Percentiles rank a stretch among this genome's conserved stretches.
Evolutionary conservation across 1,140 invertebrate species (phyloP).

Genomic region (Bombus fervidus): DNA sequence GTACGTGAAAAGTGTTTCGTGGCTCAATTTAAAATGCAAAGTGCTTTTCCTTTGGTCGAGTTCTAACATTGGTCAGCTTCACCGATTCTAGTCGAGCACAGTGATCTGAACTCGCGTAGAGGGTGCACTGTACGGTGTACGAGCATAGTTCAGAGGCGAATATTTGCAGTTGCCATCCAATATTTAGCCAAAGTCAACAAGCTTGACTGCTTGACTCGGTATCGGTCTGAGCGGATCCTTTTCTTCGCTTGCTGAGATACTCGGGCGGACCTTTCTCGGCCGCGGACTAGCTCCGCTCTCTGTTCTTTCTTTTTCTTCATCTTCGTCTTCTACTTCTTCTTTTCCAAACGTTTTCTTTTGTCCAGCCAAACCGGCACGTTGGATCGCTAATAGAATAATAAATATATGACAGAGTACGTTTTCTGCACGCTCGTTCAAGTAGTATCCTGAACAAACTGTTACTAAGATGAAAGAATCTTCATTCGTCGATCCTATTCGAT

Average conservation of each 20-base stretch:
- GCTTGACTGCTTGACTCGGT: conserved; percentile 72
- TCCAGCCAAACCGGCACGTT: conserved; percentile 54
- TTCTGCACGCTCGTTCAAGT: conserved; percentile 50
- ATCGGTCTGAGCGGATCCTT: conserved; percentile 71
- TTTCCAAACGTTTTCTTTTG: conserved; percentile 42
- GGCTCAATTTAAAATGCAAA: conserved; percentile 38
- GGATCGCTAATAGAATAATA: conserved; percentile 80
- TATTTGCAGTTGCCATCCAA: conserved; percentile 79
- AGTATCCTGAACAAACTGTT: conserved; percentile 65
- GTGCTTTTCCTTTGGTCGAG: conserved; percentile 22
- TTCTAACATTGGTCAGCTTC: conserved; percentile 2
- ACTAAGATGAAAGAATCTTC: background rate
- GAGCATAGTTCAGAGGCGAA: conserved; percentile 75
- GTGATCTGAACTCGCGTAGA: conserved; percentile 27
- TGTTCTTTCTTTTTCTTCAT: background rate
- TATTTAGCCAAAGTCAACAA: conserved; percentile 80
- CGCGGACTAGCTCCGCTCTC: conserved; percentile 34
- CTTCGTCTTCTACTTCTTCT: background rate
- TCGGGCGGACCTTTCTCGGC: conserved; percentile 35
- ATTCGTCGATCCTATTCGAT: background rate
- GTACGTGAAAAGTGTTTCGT: conserved; percentile 4
- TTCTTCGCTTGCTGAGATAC: conserved; percentile 62
- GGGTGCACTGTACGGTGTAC: conserved; percentile 40
- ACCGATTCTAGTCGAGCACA: conserved; percentile 22
- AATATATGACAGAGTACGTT: conserved; percentile 66